Evolutionary conservation across 2,888 invertebrate genomes (phyloP), one percentile per base, ranked within the genome.

Genomic region (Lochmaea crataegi): DNA sequence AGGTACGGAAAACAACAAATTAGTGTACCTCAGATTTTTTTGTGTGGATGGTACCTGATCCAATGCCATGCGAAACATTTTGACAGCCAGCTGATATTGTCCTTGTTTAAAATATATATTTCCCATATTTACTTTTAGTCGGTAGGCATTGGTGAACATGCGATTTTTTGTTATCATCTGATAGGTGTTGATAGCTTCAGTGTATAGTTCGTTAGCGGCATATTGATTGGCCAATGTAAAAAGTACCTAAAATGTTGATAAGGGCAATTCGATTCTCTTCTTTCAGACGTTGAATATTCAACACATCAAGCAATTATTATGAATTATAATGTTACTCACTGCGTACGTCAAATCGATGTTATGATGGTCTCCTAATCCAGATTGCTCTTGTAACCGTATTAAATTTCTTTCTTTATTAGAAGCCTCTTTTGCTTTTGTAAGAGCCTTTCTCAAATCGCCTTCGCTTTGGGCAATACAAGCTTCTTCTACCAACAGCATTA

Each of bases 21-120:
- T 26, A 58, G 42, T 45, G 7, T 68, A 94, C 92, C 97, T 94
- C 81, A 98, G 89, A 87, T 96, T 95, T 85, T 97, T 97, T 84
- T 98, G 96, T 68, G 94, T 95, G 53, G 95, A 95, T 0, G 98
- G 96, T 4, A 94, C 94, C 87, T 99, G 99, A 87, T 99, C 99
- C 77, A 99, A 89, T 0, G 99, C 98, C 99, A 99, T 99, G 80
- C 98, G 91, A 85, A 98, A 99, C 90, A 97, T 93, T 89, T 99
- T 99, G 72, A 99, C 92, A 0, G 99, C 98, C 88, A 98, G 96
- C 14, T 94, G 93, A 84, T 94, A 96, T 82, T 96, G 92, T 78
- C 96, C 96, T 90, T 97, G 95, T 87, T 95, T 95, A 83, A 96
- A 96, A 87, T 97, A 96, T 82, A 99, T 97, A 85, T 99, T 99